These are phyloP conservation scores for Subacronicta megacephala DNA, from an alignment of 2,888 invertebrate genomes.

Conservation along the genomic window DNA sequence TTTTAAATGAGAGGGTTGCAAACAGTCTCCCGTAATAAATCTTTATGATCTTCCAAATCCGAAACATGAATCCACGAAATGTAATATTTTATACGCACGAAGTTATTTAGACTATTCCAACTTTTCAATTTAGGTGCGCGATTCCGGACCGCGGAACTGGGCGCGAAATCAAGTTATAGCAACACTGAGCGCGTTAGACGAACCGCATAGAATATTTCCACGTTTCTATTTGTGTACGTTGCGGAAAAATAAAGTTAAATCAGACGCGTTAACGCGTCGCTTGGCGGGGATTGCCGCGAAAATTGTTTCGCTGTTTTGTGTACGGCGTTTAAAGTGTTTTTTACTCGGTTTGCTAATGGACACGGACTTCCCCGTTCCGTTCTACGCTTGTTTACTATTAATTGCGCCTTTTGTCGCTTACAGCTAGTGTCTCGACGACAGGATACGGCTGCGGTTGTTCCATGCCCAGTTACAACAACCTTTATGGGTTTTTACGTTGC, in stretches of 20 bases:
- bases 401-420: conserved; percentile 84
- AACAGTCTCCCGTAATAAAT: conserved; percentile 38
- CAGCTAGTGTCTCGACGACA: conserved; percentile 70
- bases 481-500: conserved; percentile 63
- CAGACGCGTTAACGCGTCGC: conserved; percentile 78
- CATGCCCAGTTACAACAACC: conserved; percentile 60
- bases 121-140: conserved; percentile 47
- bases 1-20: conserved; percentile 49
- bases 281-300: conserved; percentile 72
- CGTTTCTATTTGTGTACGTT: conserved; percentile 61
- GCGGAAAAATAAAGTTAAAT: conserved; percentile 78
- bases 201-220: conserved; percentile 53
- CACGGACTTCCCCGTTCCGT: conserved; percentile 73
- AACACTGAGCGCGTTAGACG: conserved; percentile 52
- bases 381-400: conserved; percentile 82
- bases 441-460: conserved; percentile 60
- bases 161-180: conserved; percentile 53
- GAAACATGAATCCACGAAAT: conserved; percentile 16
- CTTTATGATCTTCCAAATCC: conserved; percentile 25
- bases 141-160: conserved; percentile 35
- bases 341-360: conserved; percentile 76
- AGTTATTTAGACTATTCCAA: conserved; percentile 31
- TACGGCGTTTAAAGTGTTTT: conserved; percentile 68
- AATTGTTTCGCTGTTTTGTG: conserved; percentile 80
- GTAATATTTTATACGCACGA: conserved; percentile 11